Base-by-base conservation (phyloP, 2,888 invertebrate species). In the Scrobipalpa atriplicella region DNA sequence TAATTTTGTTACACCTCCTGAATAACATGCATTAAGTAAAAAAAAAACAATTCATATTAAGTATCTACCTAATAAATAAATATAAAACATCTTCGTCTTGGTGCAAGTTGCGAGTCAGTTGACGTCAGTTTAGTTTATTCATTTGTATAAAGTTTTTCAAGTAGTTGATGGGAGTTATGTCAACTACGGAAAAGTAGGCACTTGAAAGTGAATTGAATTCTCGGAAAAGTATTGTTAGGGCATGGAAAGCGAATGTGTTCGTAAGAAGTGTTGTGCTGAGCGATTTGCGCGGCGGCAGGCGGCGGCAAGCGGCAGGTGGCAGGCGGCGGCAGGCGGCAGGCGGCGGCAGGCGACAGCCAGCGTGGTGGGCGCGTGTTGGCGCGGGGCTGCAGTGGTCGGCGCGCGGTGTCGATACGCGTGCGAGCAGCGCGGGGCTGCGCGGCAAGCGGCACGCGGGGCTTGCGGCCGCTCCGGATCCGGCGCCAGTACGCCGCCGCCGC, bases 361-460 rank as follows among this genome's bases (percentile, higher is more conserved):
- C 78, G 77, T 75, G 76, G 75, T 72, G 74, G 73, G 75, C 76
- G 71, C 72, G 75, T 75, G 75, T 75, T 72, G 73, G 75, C 75
- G 71, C 72, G 75, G 73, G 72, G 73, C 73, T 89, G 90, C 90
- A 87, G 90, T 83, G 86, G 86, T 83, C 79, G 85, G 82, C 82
- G 82, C 82, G 81, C 82, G 86, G 86, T 90, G 88, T 89, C 90
- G 83, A 89, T 89, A 89, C 84, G 87, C 82, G 85, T 82, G 83
- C 82, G 81, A 77, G 73, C 74, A 70, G 69, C 70, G 72, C 70
- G 71, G 75, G 72, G 29, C 29, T 29, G 29, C 29, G 29, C 29
- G 29, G 29, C 29, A 29, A 2, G 69, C 71, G 73, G 70, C 75
- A 75, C 73, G 70, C 60, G 69, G 72, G 78, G 77, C 73, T 71